phyloP scores from a whole-genome alignment of 1,140 invertebrate genomes.

The Eciton burchellii region DNA sequence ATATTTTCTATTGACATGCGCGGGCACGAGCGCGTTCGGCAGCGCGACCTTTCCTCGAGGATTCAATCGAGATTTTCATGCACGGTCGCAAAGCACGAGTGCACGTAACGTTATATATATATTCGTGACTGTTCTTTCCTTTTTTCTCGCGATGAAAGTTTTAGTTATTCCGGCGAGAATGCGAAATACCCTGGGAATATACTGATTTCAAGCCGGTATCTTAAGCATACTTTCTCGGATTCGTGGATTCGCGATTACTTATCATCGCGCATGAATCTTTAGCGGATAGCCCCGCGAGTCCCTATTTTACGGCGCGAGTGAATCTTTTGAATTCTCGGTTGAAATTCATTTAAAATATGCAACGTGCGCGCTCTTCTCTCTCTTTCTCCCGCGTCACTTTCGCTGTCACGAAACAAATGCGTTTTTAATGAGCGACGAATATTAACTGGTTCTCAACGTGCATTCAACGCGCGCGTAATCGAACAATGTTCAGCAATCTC shows the following conservation, averaged over 20 bases:
- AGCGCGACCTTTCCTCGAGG: constrained; percentile 8
- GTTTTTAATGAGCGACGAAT: constrained; percentile 55
- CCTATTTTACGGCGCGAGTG: background rate
- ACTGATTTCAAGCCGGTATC: background rate
- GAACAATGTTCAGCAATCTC: constrained; percentile 32
- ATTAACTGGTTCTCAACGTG: constrained; percentile 31
- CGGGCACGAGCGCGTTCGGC: background rate
- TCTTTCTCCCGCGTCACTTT: background rate
- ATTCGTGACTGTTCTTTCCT: no score
- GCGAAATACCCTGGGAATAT: background rate
- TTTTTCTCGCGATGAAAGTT: constrained; percentile 47
- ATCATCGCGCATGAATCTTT: no score
- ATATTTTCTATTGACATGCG: constrained; percentile 44
- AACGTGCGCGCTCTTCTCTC: background rate
- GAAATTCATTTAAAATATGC: background rate
- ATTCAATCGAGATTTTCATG: constrained; percentile 38
- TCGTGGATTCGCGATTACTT: background rate
- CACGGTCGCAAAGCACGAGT: background rate
- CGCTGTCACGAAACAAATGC: background rate
- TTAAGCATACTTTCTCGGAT: constrained; percentile 10
- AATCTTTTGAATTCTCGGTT: background rate
- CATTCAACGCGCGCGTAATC: constrained; percentile 2
- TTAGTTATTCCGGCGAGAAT: constrained; percentile 34
- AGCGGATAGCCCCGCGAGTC: background rate
- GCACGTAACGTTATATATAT: constrained; percentile 18